Evolutionary conservation across 1,140 invertebrate species (phyloP).

Genomic region (Anoplolepis gracilipes): DNA sequence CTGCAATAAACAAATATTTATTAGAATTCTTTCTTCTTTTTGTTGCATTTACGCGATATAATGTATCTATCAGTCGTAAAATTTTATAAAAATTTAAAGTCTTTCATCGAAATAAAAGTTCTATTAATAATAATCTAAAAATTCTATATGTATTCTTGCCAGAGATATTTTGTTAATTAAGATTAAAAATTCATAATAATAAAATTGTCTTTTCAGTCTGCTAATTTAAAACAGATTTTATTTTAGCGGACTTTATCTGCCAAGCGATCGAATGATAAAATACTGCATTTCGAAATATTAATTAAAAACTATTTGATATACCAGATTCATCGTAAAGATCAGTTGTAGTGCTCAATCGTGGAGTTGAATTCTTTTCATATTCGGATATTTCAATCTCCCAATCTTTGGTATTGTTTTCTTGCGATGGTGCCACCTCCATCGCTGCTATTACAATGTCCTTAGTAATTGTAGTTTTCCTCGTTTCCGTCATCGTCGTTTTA

Average conservation of each 20-base stretch:
- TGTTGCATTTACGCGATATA: too few species aligned
- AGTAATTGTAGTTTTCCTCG: neutral
- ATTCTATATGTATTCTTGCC: too few species aligned
- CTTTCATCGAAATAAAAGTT: neutral
- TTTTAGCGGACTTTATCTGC: neutral
- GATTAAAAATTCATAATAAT: neutral
- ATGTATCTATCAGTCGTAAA: neutral
- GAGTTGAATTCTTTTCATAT: constrained; percentile 17
- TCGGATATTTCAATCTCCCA: constrained; percentile 25
- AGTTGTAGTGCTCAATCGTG: neutral
- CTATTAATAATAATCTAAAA: too few species aligned
- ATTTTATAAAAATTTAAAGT: neutral
- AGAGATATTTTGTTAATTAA: too few species aligned
- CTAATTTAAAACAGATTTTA: constrained; percentile 14
- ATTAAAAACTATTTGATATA: neutral
- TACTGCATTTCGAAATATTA: neutral
- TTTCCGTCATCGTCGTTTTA: constrained; percentile 11
- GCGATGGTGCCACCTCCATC: neutral
- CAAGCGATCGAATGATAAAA: neutral
- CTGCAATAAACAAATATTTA: constrained; percentile 40
- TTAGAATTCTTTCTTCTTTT: too few species aligned
- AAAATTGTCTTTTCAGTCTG: neutral
- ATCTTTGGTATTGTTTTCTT: neutral
- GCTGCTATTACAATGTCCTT: constrained; percentile 49
- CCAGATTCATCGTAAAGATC: constrained; percentile 42